Conservation (phyloP, 2,113 vertebrate genomes). For the Sorex fumeus region DNA sequence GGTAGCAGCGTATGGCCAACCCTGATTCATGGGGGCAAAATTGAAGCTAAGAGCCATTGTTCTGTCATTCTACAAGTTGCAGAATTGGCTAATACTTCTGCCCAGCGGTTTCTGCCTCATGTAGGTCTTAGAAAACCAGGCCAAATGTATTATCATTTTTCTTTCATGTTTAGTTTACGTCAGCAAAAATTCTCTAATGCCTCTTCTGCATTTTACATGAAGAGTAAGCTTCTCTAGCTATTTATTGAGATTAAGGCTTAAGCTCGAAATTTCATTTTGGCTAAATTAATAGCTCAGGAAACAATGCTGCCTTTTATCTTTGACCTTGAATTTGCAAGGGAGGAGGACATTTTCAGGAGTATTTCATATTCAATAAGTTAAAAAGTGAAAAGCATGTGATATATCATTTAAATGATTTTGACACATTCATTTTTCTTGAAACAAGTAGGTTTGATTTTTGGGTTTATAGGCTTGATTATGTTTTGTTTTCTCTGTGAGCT, state of each 20-base stretch:
- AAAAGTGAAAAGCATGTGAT: constrained; percentile 36
- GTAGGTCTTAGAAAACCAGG: constrained; percentile 60
- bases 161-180: constrained; percentile 67
- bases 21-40: neutral
- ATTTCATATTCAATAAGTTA: constrained; percentile 49
- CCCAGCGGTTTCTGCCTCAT: constrained; percentile 35
- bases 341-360: constrained; percentile 52
- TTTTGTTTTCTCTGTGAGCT: neutral
- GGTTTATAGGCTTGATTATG: constrained; percentile 40
- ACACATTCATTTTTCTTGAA: constrained; percentile 34
- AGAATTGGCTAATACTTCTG: constrained; percentile 24
- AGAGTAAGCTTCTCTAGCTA: constrained; percentile 51
- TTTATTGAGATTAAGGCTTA: constrained; percentile 78
- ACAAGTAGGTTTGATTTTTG: constrained; percentile 22
- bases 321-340: constrained; percentile 74
- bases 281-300: constrained; percentile 80
- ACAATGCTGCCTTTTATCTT: constrained; percentile 83
- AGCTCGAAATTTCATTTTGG: constrained; percentile 76
- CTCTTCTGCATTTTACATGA: constrained; percentile 64
- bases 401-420: constrained; percentile 11
- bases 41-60: neutral
- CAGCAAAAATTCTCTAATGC: constrained; percentile 65
- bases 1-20: neutral
- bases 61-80: neutral
- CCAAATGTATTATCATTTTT: constrained; percentile 23